Percentiles rank a stretch among this genome's conserved stretches.
These are phyloP conservation scores for Parotia lawesii DNA, from an alignment of 2,113 vertebrate genomes.

Conservation along the genomic window DNA sequence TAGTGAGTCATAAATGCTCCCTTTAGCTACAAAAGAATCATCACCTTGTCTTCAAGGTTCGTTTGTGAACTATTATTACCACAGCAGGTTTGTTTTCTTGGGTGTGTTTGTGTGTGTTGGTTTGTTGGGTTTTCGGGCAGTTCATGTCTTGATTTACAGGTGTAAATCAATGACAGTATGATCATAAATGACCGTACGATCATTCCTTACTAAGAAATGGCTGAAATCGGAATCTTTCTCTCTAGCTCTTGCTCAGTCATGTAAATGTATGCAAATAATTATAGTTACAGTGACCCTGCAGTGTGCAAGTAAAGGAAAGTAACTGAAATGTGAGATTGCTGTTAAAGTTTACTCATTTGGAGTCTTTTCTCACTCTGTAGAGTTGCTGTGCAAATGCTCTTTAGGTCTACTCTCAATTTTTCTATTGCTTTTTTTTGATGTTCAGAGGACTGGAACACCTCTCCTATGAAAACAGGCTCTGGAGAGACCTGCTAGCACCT, in stretches of 20 bases:
- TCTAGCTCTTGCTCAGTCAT: background rate
- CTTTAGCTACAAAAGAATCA: background rate
- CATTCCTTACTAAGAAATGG: background rate
- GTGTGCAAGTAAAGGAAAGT: background rate
- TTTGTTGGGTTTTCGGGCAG: background rate
- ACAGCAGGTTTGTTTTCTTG: background rate
- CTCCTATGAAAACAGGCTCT: background rate
- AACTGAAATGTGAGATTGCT: background rate
- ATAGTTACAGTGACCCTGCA: background rate
- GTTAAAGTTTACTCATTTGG: background rate
- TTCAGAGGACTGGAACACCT: background rate
- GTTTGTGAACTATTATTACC: background rate
- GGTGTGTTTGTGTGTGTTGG: background rate
- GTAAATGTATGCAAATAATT: background rate
- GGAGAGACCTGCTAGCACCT: background rate
- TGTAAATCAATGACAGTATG: background rate
- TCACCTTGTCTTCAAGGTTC: background rate
- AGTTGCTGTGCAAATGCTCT: background rate
- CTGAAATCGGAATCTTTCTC: background rate
- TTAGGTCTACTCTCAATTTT: background rate
- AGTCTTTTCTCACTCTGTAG: background rate
- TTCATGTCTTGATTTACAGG: background rate
- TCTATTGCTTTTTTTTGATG: background rate
- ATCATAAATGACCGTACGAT: background rate
- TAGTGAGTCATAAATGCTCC: background rate